Percentiles rank a stretch among this genome's conserved stretches.
Conservation (phyloP, 2,888 invertebrate species). For the Patella ulyssiponensis region DNA sequence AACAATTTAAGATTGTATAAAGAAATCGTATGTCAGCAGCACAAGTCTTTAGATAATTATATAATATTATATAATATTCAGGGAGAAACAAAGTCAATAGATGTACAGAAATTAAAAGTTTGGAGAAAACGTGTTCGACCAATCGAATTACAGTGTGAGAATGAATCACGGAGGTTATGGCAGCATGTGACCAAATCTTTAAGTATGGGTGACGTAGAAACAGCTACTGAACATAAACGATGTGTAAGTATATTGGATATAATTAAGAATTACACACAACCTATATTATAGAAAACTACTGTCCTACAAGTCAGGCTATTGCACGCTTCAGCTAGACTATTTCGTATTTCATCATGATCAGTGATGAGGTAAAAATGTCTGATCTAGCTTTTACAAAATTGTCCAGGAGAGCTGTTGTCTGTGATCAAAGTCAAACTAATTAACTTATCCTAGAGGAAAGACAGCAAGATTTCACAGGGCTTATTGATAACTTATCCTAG, state of each 20-base stretch:
- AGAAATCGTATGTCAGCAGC: too few relatives aligned
- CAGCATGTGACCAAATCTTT: conserved; percentile 73
- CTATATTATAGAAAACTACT: not conserved
- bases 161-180: conserved; percentile 75
- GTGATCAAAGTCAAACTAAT: too few relatives aligned
- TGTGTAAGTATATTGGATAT: conserved; percentile 54
- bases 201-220: conserved; percentile 69
- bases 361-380: not conserved
- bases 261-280: not conserved
- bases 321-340: not conserved
- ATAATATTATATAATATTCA: conserved; percentile 35
- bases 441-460: too few relatives aligned
- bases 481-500: too few relatives aligned
- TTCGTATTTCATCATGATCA: not conserved
- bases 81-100: conserved; percentile 66
- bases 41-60: too few relatives aligned
- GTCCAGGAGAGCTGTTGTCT: too few relatives aligned
- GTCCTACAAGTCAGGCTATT: not conserved
- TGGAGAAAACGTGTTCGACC: conserved; percentile 72
- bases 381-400: too few relatives aligned
- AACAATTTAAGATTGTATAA: too few relatives aligned
- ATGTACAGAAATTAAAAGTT: conserved; percentile 59
- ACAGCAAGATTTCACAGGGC: too few relatives aligned
- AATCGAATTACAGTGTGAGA: conserved; percentile 70
- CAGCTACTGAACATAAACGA: conserved; percentile 73